Evolutionary conservation across 2,113 vertebrate genomes (phyloP).

Genomic region (Psilopsiagon aurifrons): DNA sequence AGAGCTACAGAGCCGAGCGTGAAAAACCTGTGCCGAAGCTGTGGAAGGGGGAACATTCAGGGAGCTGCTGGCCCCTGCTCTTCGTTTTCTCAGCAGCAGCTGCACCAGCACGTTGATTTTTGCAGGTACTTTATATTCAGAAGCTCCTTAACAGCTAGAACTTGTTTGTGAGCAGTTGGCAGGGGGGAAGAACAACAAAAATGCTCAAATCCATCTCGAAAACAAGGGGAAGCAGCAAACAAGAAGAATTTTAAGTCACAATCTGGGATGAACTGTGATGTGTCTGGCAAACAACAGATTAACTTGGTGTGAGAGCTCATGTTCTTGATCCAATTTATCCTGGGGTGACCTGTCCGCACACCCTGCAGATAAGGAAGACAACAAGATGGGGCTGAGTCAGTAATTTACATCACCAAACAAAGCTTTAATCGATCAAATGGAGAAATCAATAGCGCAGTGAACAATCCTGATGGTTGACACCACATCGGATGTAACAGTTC

Average conservation of each 20-base stretch:
- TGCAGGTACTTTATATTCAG: background rate
- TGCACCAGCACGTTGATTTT: background rate
- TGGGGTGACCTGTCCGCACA: background rate
- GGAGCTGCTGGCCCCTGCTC: background rate
- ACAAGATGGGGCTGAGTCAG: background rate
- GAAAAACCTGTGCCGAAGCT: rapidly evolving
- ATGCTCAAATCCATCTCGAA: background rate
- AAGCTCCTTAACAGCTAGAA: background rate
- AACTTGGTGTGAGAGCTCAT: background rate
- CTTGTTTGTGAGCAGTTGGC: background rate
- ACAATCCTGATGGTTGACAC: background rate
- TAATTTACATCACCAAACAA: background rate
- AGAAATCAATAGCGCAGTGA: slow-evolving; percentile 26
- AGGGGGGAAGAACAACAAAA: rapidly evolving
- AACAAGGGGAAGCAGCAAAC: background rate
- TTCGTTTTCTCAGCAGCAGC: rapidly evolving
- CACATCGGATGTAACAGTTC: background rate
- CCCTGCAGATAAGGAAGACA: background rate
- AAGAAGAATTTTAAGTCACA: background rate
- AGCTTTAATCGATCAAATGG: slow-evolving; percentile 4
- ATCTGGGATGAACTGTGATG: background rate
- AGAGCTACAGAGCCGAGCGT: rapidly evolving
- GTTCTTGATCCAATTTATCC: background rate
- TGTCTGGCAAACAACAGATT: background rate
- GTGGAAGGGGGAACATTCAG: background rate